Evolutionary conservation across 2,888 invertebrate species (phyloP).

Genomic region (Mythimna vitellina): DNA sequence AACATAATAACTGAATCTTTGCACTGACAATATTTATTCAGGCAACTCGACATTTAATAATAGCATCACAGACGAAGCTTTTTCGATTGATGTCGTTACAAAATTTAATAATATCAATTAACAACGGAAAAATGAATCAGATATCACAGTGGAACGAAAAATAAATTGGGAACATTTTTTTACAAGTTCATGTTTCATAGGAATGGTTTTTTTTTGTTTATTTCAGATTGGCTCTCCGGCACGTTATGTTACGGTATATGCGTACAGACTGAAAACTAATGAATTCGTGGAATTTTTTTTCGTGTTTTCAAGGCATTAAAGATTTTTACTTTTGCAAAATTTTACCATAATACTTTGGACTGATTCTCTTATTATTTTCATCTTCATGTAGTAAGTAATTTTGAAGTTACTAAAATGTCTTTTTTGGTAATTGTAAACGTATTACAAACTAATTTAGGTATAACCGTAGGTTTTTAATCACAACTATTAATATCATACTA

Average conservation of each 20-base stretch:
- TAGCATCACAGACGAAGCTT: slow-evolving; percentile 12
- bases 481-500: no score
- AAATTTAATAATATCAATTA: slow-evolving; percentile 48
- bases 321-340: no score
- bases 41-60: slow-evolving; percentile 14
- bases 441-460: background rate
- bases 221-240: slow-evolving; percentile 3
- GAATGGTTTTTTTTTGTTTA: slow-evolving; percentile 8
- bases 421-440: background rate
- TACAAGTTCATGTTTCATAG: slow-evolving; percentile 20
- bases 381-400: background rate
- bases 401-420: background rate
- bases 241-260: slow-evolving; percentile 8
- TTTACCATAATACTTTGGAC: no score
- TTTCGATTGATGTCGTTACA: slow-evolving; percentile 30
- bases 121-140: slow-evolving; percentile 27
- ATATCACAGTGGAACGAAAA: slow-evolving; percentile 14
- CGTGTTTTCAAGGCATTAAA: background rate
- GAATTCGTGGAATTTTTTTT: background rate
- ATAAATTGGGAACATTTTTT: slow-evolving; percentile 34
- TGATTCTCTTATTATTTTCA: background rate
- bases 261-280: background rate
- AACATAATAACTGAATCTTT: background rate
- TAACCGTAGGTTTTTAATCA: no score
- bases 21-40: background rate